Base-by-base conservation (phyloP, 2,797 vertebrate species). In the Percopsis omiscomaycus region DNA sequence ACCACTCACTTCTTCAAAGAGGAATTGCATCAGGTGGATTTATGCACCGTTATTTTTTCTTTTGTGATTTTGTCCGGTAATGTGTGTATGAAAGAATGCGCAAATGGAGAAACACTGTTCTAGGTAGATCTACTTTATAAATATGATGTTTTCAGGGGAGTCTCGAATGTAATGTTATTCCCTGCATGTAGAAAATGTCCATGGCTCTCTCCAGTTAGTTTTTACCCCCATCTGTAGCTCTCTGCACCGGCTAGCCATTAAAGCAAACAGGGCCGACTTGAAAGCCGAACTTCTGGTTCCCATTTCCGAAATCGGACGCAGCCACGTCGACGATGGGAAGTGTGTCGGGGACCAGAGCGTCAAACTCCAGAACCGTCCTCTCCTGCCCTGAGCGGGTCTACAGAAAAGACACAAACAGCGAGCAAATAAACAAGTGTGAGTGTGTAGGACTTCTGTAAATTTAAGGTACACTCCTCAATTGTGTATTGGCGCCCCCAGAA, bases 281-380 rank as follows among this genome's bases (percentile, higher is more conserved):
- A 66, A 99, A 99, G 74, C 96, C 97, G 67, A 99, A 99, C 84
- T 99, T 99, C 92, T 99, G 97, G 65, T 93, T 91, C 0, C 92
- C 87, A 28, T 94, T 95, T 58, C 96, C 96, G 10, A 98, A 99
- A 89, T 99, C 97, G 52, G 92, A 92, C 89, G 98, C 96, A 73
- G 95, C 94, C 81, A 99, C 92, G 59, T 98, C 97, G 0, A 97
- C 79, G 4, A 98, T 87, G 56, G 97, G 97, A 0, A 98, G 90
- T 28, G 94, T 92, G 68, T 93, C 94, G 51, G 97, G 94, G 66
- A 92, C 90, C 3, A 94, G 95, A 0, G 95, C 94, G 69, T 96
- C 92, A 9, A 99, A 84, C 76, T 96, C 93, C 86, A 99, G 79
- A 50, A 98, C 82, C 0, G 96, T 98, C 89, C 94, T 96, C 83